Conservation (phyloP, 2,113 vertebrate genomes). For the Hemicordylus capensis region DNA sequence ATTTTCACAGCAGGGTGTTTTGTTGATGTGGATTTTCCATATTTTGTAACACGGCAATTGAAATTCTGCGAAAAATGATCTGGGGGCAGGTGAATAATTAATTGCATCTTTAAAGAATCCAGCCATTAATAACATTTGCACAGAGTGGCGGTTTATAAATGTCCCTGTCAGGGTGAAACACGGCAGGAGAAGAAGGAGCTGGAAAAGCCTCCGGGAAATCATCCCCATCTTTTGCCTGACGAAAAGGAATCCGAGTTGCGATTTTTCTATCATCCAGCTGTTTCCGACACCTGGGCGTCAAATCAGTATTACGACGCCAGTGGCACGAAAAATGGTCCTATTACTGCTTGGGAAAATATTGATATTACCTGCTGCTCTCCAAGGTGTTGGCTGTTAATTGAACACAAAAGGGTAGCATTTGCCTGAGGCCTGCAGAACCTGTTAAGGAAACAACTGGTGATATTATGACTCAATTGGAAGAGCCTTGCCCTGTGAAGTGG, state of each 20-base stretch:
- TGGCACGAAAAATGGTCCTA: neutral
- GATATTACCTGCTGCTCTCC: conserved; percentile 58
- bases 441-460: neutral
- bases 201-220: conserved; percentile 37
- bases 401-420: conserved; percentile 47
- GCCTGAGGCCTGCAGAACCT: conserved; percentile 29
- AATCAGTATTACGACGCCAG: conserved; percentile 50
- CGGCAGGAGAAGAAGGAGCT: neutral
- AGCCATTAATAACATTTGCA: conserved; percentile 67
- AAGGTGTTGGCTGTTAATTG: conserved; percentile 43
- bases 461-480: rapidly evolving
- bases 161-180: conserved; percentile 41
- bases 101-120: conserved; percentile 69
- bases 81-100: conserved; percentile 74
- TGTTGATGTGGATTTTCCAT: neutral
- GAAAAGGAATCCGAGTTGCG: conserved; percentile 37
- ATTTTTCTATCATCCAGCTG: conserved; percentile 51
- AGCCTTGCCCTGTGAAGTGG: rapidly evolving
- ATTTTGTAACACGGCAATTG: conserved; percentile 39
- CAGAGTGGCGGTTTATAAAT: conserved; percentile 57
- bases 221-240: conserved; percentile 4
- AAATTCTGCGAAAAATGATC: conserved; percentile 66
- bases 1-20: neutral
- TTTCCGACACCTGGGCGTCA: conserved; percentile 56
- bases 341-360: conserved; percentile 49